These are phyloP conservation scores for Heliopora coerulea DNA, from an alignment of 92 coral and sea anemone species.

Conservation along the genomic window DNA sequence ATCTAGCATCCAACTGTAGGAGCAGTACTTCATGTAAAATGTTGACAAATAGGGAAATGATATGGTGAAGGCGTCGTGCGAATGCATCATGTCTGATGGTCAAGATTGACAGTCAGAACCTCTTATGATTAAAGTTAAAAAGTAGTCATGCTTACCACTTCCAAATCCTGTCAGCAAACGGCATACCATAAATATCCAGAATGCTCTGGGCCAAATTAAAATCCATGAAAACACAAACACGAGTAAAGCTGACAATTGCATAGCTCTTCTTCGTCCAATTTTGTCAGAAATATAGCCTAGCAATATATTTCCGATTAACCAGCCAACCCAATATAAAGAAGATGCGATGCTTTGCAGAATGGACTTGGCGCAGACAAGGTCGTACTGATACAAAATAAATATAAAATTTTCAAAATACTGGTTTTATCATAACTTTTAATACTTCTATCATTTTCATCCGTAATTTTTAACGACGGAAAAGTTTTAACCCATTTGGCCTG, in stretches of 20 bases:
- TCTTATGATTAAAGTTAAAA: no score
- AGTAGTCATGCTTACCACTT: conserved; percentile 59
- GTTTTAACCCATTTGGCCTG: no score
- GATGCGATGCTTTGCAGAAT: conserved; percentile 73
- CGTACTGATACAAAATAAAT: conserved; percentile 55
- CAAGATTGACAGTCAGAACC: no score
- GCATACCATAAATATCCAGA: conserved; percentile 73
- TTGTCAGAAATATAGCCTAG: conserved; percentile 72
- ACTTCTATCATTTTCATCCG: no score
- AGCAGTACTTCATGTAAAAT: no score
- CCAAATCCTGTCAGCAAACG: conserved; percentile 71
- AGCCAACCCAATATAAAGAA: conserved; percentile 74
- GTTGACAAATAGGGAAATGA: no score
- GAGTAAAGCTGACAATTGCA: conserved; percentile 65
- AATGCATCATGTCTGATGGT: no score
- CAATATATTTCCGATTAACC: conserved; percentile 65
- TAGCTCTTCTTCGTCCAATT: conserved; percentile 68
- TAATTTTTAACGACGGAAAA: no score
- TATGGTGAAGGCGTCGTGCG: no score
- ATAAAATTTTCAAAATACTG: no score
- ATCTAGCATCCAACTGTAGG: no score
- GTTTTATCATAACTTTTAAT: no score
- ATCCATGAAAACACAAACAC: conserved; percentile 71
- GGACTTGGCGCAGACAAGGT: conserved; percentile 78
- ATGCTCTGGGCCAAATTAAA: conserved; percentile 58